Conservation (phyloP, 2,113 vertebrate species). For the Muscicapa adusta region DNA sequence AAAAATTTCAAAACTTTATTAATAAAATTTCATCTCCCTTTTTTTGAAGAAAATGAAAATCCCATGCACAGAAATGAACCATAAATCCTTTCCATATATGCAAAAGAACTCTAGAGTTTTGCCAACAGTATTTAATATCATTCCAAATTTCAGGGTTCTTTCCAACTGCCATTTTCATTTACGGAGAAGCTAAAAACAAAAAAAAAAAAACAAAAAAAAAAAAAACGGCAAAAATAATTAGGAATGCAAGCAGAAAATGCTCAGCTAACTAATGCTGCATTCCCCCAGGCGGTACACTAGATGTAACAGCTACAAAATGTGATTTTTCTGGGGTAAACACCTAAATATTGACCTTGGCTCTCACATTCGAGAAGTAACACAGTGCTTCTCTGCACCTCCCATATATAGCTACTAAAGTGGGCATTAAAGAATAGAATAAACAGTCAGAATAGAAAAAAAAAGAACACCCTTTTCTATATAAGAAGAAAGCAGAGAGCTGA, state of each 20-base stretch:
- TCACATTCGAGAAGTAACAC: neutral
- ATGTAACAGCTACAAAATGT: neutral
- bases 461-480: constrained; percentile 44
- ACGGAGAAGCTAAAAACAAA: neutral
- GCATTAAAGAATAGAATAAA: constrained; percentile 38
- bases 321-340: neutral
- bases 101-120: neutral
- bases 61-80: neutral
- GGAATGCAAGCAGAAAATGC: neutral
- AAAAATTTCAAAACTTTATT: neutral
- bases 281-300: neutral
- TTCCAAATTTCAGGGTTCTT: neutral
- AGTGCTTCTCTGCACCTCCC: neutral
- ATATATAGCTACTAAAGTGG: neutral
- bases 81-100: neutral
- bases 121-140: neutral
- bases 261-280: neutral
- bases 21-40: neutral
- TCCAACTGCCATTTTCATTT: neutral
- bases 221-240: neutral
- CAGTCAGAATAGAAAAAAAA: constrained; percentile 36
- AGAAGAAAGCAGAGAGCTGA: constrained; percentile 73
- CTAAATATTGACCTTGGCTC: neutral
- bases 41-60: neutral
- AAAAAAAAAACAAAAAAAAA: neutral